Evolutionary conservation across 1,140 invertebrate species (phyloP), one percentile per base, ranked within the genome.

Genomic region (Leptopilina boulardi): DNA sequence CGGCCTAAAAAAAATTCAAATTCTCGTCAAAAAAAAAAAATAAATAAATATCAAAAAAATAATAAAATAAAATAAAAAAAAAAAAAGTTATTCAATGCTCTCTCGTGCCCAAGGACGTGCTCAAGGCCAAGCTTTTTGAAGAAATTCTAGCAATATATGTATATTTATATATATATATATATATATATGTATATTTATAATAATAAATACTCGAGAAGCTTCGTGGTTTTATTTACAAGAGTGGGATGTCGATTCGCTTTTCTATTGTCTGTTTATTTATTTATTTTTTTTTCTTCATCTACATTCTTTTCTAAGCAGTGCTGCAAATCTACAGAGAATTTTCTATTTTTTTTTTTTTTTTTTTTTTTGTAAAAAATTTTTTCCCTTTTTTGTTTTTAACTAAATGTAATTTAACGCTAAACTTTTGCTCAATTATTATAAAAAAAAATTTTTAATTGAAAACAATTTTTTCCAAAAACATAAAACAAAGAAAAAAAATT

Each of bases 151-250:
- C n/a, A n/a, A n/a, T n/a, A n/a, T n/a, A n/a, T n/a, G n/a, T n/a
- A n/a, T n/a, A 6, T 8, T 38, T 6, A 9, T 38, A 38, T 38
- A 6, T 6, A 8, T 38, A 38, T 38, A 38, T 38, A 6, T 38
- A 38, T 38, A 38, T 6, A 8, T 6, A 38, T 38, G 9, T 30
- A 38, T 6, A 38, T 8, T 38, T 38, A 38, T 6, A 9, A 3
- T 8, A 38, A 38, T 4, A 72, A 11, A 74, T 86, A 86, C 81
- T 84, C 84, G 85, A 84, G 80, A 88, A 89, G 87, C 88, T n/a
- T 82, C 84, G 86, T 89, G 86, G 82, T 89, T 89, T 2, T 38
- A 88, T 89, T 80, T 88, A 89, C 88, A 89, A 66, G n/a, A n/a
- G 84, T 84, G 84, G 86, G 76, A 81, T n/a, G 77, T 86, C 77